Base-by-base conservation (phyloP, 2,888 invertebrate species). In the Epistrophe eligans region DNA sequence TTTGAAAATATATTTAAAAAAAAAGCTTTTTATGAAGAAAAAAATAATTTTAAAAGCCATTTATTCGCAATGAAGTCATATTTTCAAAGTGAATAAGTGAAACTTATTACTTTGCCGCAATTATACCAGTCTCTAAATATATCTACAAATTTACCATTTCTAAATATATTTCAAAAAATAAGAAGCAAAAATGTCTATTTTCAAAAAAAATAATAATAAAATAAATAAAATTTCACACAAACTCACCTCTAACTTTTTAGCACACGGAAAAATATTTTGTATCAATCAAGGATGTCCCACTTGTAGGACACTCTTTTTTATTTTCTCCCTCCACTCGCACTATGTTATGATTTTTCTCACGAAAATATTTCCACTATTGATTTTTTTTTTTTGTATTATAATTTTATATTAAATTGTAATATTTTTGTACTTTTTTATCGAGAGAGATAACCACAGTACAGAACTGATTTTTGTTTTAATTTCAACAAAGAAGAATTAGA, bases 281-380 rank as follows among this genome's bases (percentile, higher is more conserved):
- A 32, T 60, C 35, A 57, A 57, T 24, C 24, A 52, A 67, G 67
- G 35, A 35, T 43, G 55, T 71, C 72, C 45, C 58, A 35, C 35
- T 60, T 72, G 43, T 45, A 72, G 58, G 72, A 72, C 58, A 35
- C 35, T 72, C 50, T 13, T 19, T 43, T n/a, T 24, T n/a, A n/a
- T n/a, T 24, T 19, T 43, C 40, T 55, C 13, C n/a, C 55, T 45
- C 32, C 40, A 35, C 11, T 9, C 40, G 17, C 60, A 19, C 38
- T 19, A 19, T 60, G 6, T 13, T 60, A 13, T 40, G 35, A 40
- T 60, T 38, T 19, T 55, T 55, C 9, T 28, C 52, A 15, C 52
- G 24, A n/a, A 55, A 55, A n/a, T 55, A 0, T 32, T 28, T 32
- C 15, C 55, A 32, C 55, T 32, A 55, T 28, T 24, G 1, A 24